Evolutionary conservation across 2,888 invertebrate species (phyloP).

Genomic region (Petrophora chlorosata): DNA sequence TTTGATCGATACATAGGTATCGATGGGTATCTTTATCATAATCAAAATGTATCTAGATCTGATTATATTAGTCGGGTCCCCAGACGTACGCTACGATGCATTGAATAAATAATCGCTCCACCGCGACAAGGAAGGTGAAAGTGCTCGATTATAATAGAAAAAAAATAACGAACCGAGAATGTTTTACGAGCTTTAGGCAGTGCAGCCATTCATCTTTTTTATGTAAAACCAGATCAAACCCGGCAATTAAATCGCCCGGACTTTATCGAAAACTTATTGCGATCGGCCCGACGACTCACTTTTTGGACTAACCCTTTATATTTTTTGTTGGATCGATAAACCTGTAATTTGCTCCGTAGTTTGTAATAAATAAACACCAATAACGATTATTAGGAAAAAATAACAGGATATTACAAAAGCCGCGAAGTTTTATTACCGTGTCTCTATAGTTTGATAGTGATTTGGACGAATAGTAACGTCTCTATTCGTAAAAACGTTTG

Average conservation of each 20-base stretch:
- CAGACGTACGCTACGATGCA: constrained; percentile 48
- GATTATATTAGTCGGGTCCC: constrained; percentile 59
- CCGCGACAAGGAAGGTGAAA: constrained; percentile 72
- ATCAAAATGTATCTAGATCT: constrained; percentile 70
- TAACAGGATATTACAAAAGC: constrained; percentile 80
- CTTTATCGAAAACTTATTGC: constrained; percentile 84
- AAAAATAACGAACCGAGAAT: constrained; percentile 71
- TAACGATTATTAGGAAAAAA: constrained; percentile 83
- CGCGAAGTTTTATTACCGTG: constrained; percentile 70
- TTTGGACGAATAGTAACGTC: constrained; percentile 76
- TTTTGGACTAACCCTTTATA: constrained; percentile 82
- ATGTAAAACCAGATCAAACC: constrained; percentile 83
- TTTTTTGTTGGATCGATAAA: constrained; percentile 79
- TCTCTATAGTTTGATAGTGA: constrained; percentile 63
- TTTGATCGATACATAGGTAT: constrained; percentile 36
- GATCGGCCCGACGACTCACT: constrained; percentile 81
- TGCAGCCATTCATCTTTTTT: constrained; percentile 81
- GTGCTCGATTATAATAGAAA: constrained; percentile 71
- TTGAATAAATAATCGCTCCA: constrained; percentile 68
- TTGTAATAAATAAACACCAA: constrained; percentile 84
- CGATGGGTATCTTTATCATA: constrained; percentile 55
- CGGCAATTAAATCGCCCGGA: constrained; percentile 83
- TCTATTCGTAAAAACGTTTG: constrained; percentile 77
- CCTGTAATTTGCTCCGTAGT: constrained; percentile 80
- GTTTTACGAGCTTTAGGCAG: constrained; percentile 75